Base-by-base conservation (phyloP, 92 coral and sea anemone genomes). In the Zoanthus sociatus region DNA sequence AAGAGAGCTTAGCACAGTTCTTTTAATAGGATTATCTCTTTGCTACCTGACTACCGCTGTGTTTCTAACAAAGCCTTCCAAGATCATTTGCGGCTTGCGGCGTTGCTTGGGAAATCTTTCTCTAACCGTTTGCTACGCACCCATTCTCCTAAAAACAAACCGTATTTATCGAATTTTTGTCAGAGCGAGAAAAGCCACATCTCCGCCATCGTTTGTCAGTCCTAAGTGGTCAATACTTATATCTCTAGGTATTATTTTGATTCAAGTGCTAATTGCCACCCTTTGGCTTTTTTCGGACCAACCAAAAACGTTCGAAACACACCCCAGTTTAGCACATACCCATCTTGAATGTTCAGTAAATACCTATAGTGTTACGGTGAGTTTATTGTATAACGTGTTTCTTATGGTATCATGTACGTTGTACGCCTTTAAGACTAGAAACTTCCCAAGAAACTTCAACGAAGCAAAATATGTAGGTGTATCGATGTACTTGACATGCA, bases 361-460 rank as follows among this genome's bases (percentile, higher is more conserved):
- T 9, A 45, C 60, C 72, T 79, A 79, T 14, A 79, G 84, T 17
- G 67, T 84, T 18, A 70, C 75, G 18, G 92, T 83, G n/a, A 84
- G 87, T n/a, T 26, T 89, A 16, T 45, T 83, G 50, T 89, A 89
- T 32, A 89, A 89, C 32, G 69, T 72, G 16, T 83, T 89, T 9
- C 75, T 89, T n/a, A 89, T 89, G 92, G 17, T 78, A 11, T 69
- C 84, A 8, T 89, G 92, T 46, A 89, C 92, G 14, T 21, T 84
- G 44, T 89, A 78, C 56, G 92, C 92, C 12, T 89, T 89, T 75
- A 83, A 84, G 66, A 84, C 92, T 15, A 76, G 92, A 69, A 86
- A 89, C 47, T 89, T 84, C 60, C 92, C 92, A 46, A 89, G 87
- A 42, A 89, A 89, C 69, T 89, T 89, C 72, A 89, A 89, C 86